phyloP scores from a whole-genome alignment of 2,113 vertebrate genomes.

The Orcinus orca region DNA sequence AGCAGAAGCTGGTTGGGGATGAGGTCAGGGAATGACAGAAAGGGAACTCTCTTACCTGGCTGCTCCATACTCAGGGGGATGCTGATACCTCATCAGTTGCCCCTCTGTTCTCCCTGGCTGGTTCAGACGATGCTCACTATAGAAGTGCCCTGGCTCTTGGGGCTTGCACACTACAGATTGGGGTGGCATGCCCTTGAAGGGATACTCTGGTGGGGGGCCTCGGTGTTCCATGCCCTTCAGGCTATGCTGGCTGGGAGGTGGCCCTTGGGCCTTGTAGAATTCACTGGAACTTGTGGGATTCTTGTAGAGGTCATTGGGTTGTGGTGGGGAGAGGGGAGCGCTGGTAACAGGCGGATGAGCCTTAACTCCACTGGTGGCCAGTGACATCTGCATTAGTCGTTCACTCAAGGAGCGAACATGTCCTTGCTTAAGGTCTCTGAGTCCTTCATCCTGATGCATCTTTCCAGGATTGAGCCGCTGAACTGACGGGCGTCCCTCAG shows the following conservation, averaged over 20 bases:
- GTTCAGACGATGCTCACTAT: slow-evolving; percentile 90
- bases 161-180: slow-evolving; percentile 88
- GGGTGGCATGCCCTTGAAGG: slow-evolving; percentile 91
- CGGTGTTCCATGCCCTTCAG: slow-evolving; percentile 89
- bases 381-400: slow-evolving; percentile 96
- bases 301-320: slow-evolving; percentile 86
- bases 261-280: slow-evolving; percentile 90
- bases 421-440: slow-evolving; percentile 98
- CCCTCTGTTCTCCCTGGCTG: slow-evolving; percentile 89
- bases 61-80: slow-evolving; percentile 96
- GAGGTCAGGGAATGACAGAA: slow-evolving; percentile 58
- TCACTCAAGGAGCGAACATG: slow-evolving; percentile 97
- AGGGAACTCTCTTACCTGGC: slow-evolving; percentile 88
- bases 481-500: slow-evolving; percentile 93
- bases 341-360: slow-evolving; percentile 94
- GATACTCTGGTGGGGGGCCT: slow-evolving; percentile 97
- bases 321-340: slow-evolving; percentile 89
- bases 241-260: slow-evolving; percentile 81
- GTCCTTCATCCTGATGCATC: slow-evolving; percentile 97
- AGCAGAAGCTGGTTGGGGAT: slow-evolving; percentile 37
- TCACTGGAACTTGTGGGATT: slow-evolving; percentile 85
- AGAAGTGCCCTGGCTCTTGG: slow-evolving; percentile 91
- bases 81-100: slow-evolving; percentile 96
- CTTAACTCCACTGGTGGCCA: slow-evolving; percentile 97
- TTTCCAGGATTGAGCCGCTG: slow-evolving; percentile 92